These are phyloP conservation scores for Acanthaster planci DNA, from an alignment of 35 echinoderm and acorn worm genomes.

Conservation along the genomic window DNA sequence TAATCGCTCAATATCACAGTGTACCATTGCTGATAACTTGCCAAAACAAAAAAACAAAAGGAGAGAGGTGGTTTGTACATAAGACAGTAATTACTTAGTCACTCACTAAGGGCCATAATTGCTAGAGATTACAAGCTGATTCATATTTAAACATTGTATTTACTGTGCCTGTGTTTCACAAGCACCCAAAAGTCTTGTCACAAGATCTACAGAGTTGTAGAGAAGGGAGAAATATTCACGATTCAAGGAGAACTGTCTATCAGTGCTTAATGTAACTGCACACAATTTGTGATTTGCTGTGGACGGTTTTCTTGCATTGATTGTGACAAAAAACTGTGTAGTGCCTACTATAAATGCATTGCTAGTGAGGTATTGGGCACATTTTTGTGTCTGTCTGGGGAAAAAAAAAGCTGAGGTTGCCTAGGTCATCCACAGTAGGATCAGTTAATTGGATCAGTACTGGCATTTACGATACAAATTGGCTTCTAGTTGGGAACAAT, in stretches of 20 bases:
- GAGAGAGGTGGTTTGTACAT: neutral
- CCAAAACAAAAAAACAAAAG: neutral
- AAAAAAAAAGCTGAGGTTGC: no score
- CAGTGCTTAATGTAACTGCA: conserved; percentile 2
- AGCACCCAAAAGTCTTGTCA: conserved; percentile 21
- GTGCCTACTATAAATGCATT: no score
- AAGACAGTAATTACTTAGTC: conserved; percentile 12
- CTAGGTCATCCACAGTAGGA: no score
- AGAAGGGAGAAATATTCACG: neutral
- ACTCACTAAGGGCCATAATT: conserved; percentile 5
- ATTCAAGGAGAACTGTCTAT: neutral
- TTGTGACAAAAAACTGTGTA: neutral
- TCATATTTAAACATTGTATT: neutral
- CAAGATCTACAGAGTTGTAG: neutral
- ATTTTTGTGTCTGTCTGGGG: no score
- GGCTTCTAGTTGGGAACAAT: neutral
- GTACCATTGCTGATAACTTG: conserved; percentile 16
- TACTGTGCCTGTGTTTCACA: neutral
- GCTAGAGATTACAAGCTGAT: neutral
- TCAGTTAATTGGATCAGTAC: no score
- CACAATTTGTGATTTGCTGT: neutral
- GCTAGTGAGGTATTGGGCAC: no score
- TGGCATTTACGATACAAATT: neutral
- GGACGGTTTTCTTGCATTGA: neutral
- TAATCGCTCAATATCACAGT: neutral